Evolutionary conservation across 2,113 vertebrate genomes (phyloP), one percentile per base, ranked within the genome.

Genomic region (Lepisosteus osseus): DNA sequence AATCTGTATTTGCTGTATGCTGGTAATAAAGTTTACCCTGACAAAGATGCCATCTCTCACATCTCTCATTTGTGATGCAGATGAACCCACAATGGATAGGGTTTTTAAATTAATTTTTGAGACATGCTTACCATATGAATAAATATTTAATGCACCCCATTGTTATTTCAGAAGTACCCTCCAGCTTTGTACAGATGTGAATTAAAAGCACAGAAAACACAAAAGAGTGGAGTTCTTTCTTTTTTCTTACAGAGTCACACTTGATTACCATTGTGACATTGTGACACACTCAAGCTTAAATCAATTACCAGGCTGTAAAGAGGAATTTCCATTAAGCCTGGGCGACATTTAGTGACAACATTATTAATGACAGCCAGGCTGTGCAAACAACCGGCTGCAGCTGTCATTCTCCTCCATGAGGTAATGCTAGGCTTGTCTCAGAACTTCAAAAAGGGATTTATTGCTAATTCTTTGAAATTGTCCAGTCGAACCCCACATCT

Each of bases 321-420:
- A 43, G 41, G 57, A 43, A 61, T 45, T 17, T 69, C 56, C 14
- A 69, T n/a, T 61, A 4, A 41, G 44, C 3, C 55, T 43, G 41
- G 41, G 8, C 7, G 63, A 45, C 3, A 13, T n/a, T 54, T 54
- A 13, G 11, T 51, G 17, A 12, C 6, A 54, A 11, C 15, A 40
- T 68, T 68, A 68, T 56, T 68, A 29, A 68, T 9, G 51, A 56
- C 65, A 66, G 17, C 9, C 65, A 42, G 41, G 3, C 67, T 15
- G 15, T 40, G 45, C 9, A n/a, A 40, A 40, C 6, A 41, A 51
- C 1, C 51, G 67, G 47, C 51, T 47, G 67, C 56, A 59, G 56
- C 56, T 59, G 56, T 59, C 56, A n/a, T 59, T n/a, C 7, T 12
- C n/a, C n/a, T 59, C 56, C 4, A 9, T 2, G 9, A 51, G 29